Evolutionary conservation across 2,113 vertebrate species (phyloP), one percentile per base, ranked within the genome.

Genomic region (Ceyx melanurus): DNA sequence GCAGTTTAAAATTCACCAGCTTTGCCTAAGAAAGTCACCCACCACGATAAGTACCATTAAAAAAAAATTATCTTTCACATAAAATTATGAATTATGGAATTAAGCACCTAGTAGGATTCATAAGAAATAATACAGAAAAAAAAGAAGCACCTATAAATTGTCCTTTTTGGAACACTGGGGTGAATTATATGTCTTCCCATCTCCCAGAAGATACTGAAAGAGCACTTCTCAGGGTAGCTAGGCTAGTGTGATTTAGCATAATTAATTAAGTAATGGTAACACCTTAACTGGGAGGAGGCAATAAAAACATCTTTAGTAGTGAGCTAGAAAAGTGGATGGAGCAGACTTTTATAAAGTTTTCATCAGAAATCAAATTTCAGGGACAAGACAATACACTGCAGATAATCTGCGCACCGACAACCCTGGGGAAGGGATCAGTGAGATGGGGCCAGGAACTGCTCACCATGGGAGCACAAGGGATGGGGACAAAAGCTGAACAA

Each of bases 401-500:
- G 22, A 21, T 25, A 66, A 33, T 17, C 6, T 67, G 17, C 23
- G 6, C 15, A 7, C 19, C 8, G 12, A 15, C 28, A 51, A 6
- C 5, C 20, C 3, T 9, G 8, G 17, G 28, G 50, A 81, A n/a
- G 4, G 15, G 18, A 45, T 45, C 15, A 28, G 5, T 31, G n/a
- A 35, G 10, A 16, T 6, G 3, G 14, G 11, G 2, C 5, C 9
- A 20, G 20, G 14, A 1, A 0, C 9, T 82, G 37, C 53, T 72
- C 0, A 0, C 56, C 22, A 26, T n/a, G 5, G 9, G 9, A 64
- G 16, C 9, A 21, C 26, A 15, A 64, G 15, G 9, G 21, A 68
- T 48, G 79, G 37, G 1, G 1, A 5, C 9, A 26, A 72, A 75
- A 75, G 31, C 2, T 60, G 51, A 78, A 33, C 5, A 46, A 64